A percentile compares a stretch with the other conserved stretches of the same genome.
Conservation (phyloP, 2,113 vertebrate species). For the Aldabrachelys gigantea region DNA sequence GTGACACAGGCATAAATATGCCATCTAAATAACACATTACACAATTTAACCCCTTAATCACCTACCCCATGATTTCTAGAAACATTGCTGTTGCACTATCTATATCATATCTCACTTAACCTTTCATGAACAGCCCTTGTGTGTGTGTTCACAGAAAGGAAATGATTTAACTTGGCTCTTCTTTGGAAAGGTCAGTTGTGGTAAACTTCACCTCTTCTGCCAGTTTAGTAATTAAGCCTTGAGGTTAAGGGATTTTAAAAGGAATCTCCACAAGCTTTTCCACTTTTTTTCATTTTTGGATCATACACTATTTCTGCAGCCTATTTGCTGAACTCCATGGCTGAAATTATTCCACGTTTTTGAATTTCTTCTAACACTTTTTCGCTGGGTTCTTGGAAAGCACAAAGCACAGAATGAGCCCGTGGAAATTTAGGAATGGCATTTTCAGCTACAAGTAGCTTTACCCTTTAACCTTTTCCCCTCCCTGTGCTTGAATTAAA, state of each 20-base stretch:
- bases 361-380: background rate
- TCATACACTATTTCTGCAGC: background rate
- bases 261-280: background rate
- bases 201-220: background rate
- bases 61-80: background rate
- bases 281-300: background rate
- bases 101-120: background rate
- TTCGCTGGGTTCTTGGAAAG: background rate
- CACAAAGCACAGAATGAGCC: background rate
- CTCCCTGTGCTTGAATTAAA: background rate
- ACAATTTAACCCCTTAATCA: background rate
- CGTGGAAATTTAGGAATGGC: background rate
- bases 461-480: background rate
- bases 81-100: background rate
- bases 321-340: background rate
- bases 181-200: background rate
- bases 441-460: background rate
- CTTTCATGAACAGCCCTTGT: background rate
- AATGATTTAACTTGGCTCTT: background rate
- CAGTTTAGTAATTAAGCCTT: background rate
- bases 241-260: background rate
- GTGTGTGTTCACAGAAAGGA: background rate
- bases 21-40: background rate
- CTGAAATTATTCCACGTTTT: background rate
- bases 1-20: too few relatives aligned